Conservation (phyloP, 1,140 invertebrate genomes). For the Metaphire vulgaris region DNA sequence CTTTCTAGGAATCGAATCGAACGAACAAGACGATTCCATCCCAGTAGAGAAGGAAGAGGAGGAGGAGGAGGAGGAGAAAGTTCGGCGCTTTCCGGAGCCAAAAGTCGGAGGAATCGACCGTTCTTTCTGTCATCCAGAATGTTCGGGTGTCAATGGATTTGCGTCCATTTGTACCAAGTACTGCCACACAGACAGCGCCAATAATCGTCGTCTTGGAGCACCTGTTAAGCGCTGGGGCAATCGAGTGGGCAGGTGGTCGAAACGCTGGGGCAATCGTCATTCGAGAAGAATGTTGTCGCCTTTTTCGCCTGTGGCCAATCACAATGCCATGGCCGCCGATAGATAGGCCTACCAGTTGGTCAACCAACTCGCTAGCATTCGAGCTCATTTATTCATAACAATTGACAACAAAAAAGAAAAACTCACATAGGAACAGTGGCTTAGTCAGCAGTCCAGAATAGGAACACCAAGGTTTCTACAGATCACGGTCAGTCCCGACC, state of each 20-base stretch:
- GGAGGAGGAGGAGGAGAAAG: neutral
- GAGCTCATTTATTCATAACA: neutral
- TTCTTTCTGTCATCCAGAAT: no score
- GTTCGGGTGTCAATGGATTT: no score
- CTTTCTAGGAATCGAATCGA: no score
- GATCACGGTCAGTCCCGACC: no score
- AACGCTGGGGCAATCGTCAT: neutral
- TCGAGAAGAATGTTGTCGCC: neutral
- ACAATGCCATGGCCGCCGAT: neutral
- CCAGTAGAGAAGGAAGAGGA: no score
- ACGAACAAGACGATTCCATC: no score
- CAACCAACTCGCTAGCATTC: neutral
- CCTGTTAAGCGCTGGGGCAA: neutral
- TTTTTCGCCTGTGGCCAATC: neutral
- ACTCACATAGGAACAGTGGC: neutral
- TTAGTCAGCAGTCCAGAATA: no score
- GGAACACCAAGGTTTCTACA: no score
- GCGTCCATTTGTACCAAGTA: no score
- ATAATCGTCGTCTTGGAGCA: neutral
- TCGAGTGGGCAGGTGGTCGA: neutral
- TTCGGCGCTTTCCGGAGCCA: neutral
- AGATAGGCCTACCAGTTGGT: neutral
- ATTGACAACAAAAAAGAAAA: neutral
- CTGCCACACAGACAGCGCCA: neutral
- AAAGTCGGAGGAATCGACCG: no score